phyloP scores from a whole-genome alignment of 2,888 invertebrate genomes.

The Cabera pusaria region DNA sequence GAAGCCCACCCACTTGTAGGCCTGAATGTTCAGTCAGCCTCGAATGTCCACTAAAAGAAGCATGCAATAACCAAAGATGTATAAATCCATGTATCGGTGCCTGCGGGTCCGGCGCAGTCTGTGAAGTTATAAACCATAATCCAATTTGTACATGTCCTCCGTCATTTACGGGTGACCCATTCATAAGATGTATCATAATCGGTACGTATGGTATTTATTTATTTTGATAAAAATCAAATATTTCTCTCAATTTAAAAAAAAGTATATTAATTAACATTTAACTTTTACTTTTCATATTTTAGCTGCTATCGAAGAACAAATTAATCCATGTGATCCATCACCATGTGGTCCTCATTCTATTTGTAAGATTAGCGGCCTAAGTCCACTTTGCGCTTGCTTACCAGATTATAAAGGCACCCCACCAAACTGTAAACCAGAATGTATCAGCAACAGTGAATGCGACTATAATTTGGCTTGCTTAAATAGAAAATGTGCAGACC shows the following conservation, averaged over 20 bases:
- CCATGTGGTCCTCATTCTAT: slow-evolving; percentile 91
- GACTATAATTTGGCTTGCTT: slow-evolving; percentile 87
- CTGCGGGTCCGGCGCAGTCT: slow-evolving; percentile 89
- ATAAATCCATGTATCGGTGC: slow-evolving; percentile 90
- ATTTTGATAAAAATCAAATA: too few species aligned
- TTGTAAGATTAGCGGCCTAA: slow-evolving; percentile 86
- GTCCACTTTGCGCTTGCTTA: slow-evolving; percentile 89
- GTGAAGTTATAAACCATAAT: slow-evolving; percentile 89
- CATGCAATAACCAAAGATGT: slow-evolving; percentile 90
- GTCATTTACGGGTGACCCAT: slow-evolving; percentile 91
- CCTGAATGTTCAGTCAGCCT: slow-evolving; percentile 90
- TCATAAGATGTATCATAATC: slow-evolving; percentile 85
- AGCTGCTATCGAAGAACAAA: slow-evolving; percentile 48
- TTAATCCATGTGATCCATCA: slow-evolving; percentile 86
- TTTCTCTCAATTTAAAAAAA: too few species aligned
- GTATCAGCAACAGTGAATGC: slow-evolving; percentile 90
- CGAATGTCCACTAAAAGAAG: slow-evolving; percentile 87
- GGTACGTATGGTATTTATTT: slow-evolving; percentile 44
- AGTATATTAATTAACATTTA: too few species aligned
- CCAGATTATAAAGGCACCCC: slow-evolving; percentile 87
- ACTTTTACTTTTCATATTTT: slow-evolving; percentile 19
- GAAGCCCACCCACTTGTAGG: slow-evolving; percentile 89
- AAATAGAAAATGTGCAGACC: slow-evolving; percentile 90
- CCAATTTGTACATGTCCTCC: slow-evolving; percentile 89
- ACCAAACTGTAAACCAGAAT: slow-evolving; percentile 91